phyloP scores from a whole-genome alignment of 2,888 invertebrate genomes.

The Leptothorax acervorum region DNA sequence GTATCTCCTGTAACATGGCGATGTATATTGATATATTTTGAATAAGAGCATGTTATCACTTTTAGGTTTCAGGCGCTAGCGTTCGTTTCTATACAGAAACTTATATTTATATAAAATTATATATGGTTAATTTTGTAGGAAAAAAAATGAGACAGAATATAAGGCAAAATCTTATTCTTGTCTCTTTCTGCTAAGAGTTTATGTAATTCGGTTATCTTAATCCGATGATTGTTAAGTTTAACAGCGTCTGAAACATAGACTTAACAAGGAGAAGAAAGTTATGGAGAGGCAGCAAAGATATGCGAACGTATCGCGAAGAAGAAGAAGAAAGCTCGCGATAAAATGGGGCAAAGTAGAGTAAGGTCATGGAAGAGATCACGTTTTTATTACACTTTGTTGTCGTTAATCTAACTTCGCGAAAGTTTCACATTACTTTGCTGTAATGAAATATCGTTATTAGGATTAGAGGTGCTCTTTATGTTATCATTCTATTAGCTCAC shows the following conservation, averaged over 20 bases:
- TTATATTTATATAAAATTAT: constrained; percentile 1
- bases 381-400: constrained; percentile 37
- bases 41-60: background rate
- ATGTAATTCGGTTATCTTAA: background rate
- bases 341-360: constrained; percentile 27
- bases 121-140: background rate
- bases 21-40: background rate
- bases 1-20: background rate
- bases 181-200: background rate
- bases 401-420: constrained; percentile 25
- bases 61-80: background rate
- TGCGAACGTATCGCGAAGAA: background rate
- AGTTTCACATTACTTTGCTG: background rate
- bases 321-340: constrained; percentile 1
- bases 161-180: background rate
- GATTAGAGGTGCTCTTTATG: background rate
- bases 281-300: background rate
- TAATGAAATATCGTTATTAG: constrained; percentile 13
- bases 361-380: constrained; percentile 1
- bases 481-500: background rate
- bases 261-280: background rate
- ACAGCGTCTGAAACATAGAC: background rate
- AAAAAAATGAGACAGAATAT: background rate
- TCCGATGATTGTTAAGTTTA: background rate
- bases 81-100: background rate